These are phyloP conservation scores for Montipora sp. DNA, from an alignment of 64 coral and sea anemone genomes.

Conservation along the genomic window DNA sequence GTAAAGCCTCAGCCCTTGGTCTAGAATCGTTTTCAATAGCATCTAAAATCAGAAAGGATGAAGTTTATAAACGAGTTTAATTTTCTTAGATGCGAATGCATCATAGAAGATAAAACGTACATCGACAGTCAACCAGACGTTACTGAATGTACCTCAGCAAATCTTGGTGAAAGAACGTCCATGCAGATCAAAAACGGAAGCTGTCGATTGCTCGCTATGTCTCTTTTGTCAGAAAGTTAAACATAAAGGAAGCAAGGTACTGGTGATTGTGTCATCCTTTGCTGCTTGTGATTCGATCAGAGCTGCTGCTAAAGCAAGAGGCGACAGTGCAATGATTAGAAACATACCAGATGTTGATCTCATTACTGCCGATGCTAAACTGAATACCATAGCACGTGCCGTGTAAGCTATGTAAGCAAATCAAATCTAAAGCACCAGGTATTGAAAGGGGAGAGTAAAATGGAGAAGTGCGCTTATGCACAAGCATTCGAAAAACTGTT, in stretches of 20 bases:
- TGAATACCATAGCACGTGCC: conserved; percentile 54
- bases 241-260: conserved; percentile 24
- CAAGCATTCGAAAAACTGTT: conserved; percentile 27
- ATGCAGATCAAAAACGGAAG: neutral
- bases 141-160: neutral
- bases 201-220: conserved; percentile 65
- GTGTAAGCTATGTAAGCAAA: conserved; percentile 50
- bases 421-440: conserved; percentile 38
- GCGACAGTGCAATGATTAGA: conserved; percentile 13
- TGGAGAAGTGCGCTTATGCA: conserved; percentile 15
- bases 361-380: conserved; percentile 8
- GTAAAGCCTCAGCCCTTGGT: too few species aligned
- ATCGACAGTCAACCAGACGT: neutral
- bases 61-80: too few species aligned
- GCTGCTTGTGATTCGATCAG: conserved; percentile 56
- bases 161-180: neutral
- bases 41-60: too few species aligned
- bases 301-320: conserved; percentile 19
- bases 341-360: conserved; percentile 48
- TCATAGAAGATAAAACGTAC: neutral
- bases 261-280: conserved; percentile 41
- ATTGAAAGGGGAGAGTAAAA: neutral
- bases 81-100: too few species aligned
- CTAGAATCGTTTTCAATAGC: too few species aligned
- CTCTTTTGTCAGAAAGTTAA: conserved; percentile 55